These are phyloP conservation scores for Lepilemur ruficaudatus DNA, from an alignment of 2,797 vertebrate species.

Conservation along the genomic window DNA sequence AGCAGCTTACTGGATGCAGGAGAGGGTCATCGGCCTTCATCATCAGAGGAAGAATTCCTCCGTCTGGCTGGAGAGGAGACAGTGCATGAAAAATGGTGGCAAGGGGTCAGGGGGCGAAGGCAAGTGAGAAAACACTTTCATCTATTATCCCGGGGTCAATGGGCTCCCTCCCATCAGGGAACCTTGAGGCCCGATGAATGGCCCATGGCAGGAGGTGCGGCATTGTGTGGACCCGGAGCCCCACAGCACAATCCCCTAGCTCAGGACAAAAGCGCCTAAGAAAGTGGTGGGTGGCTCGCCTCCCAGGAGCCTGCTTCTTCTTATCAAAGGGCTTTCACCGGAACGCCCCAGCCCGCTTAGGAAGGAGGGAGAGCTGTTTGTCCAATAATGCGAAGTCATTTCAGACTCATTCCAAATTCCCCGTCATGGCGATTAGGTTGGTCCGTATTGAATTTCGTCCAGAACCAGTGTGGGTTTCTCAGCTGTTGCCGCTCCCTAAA, in stretches of 20 bases:
- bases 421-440: conserved; percentile 64
- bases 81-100: conserved; percentile 89
- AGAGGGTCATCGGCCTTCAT: conserved; percentile 85
- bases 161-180: conserved; percentile 92
- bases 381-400: conserved; percentile 69
- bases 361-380: conserved; percentile 72
- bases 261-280: conserved; percentile 76
- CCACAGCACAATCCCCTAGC: conserved; percentile 75
- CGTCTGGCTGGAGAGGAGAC: conserved; percentile 85
- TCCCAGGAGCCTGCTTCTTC: conserved; percentile 76
- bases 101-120: conserved; percentile 89
- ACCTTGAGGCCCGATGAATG: conserved; percentile 94
- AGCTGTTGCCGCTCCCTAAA: conserved; percentile 30
- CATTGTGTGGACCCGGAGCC: conserved; percentile 81
- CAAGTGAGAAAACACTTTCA: conserved; percentile 93
- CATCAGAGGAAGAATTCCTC: conserved; percentile 90
- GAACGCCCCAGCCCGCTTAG: conserved; percentile 49
- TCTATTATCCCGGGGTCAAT: conserved; percentile 95
- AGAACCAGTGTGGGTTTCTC: conserved; percentile 65
- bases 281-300: conserved; percentile 83
- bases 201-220: conserved; percentile 88
- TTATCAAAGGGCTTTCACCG: conserved; percentile 77
- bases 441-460: conserved; percentile 66
- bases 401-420: conserved; percentile 69
- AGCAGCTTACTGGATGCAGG: conserved; percentile 43